phyloP scores from a whole-genome alignment of 2,113 vertebrate genomes.

The Ifrita kowaldi region DNA sequence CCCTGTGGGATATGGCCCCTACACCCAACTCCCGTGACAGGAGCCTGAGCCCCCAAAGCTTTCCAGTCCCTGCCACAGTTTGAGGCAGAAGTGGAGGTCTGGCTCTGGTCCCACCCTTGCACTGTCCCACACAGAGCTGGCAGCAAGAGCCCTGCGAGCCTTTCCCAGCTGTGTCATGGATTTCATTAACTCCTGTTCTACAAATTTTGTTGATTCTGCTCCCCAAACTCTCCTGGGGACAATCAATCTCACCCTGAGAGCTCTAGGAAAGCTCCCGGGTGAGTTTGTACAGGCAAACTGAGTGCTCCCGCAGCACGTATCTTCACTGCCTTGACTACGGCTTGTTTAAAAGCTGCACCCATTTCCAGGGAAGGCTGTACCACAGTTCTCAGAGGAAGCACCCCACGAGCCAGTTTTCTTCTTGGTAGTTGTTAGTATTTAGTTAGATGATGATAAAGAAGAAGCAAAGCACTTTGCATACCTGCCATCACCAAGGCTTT shows the following conservation, averaged over 20 bases:
- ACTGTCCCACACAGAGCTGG: background rate
- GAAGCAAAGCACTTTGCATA: constrained; percentile 37
- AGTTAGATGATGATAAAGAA: background rate
- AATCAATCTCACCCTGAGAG: background rate
- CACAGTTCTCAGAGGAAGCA: background rate
- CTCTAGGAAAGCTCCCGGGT: background rate
- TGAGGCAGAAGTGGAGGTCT: background rate
- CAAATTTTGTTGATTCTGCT: background rate
- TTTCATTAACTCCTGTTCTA: background rate
- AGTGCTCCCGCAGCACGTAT: fast-evolving
- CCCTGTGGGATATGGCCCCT: background rate
- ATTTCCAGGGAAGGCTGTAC: background rate
- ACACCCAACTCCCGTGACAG: background rate
- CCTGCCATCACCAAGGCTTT: constrained; percentile 92
- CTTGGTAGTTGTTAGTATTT: background rate
- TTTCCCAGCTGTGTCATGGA: background rate
- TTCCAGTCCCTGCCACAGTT: background rate
- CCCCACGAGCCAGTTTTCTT: background rate
- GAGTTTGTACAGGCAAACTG: background rate
- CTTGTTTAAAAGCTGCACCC: background rate
- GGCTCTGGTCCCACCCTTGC: background rate
- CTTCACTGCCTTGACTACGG: background rate
- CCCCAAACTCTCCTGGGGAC: background rate
- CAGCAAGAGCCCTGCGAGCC: background rate
- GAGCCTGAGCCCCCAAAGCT: background rate